These are phyloP conservation scores for Drosophila neonasuta DNA, from an alignment of 2,888 invertebrate genomes.

Conservation along the genomic window DNA sequence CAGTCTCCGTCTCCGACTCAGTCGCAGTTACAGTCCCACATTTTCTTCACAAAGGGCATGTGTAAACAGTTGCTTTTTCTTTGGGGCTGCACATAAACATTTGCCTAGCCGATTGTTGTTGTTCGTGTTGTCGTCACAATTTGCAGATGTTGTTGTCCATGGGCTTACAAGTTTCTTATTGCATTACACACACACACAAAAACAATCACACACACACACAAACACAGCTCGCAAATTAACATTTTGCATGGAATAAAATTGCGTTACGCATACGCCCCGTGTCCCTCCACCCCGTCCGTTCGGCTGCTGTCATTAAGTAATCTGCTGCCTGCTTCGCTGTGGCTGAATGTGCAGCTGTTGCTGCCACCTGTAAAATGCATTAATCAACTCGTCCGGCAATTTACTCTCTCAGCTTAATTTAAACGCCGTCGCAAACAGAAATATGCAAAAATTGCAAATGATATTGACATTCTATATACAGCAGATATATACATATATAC, in stretches of 20 bases:
- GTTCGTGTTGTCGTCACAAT: conserved; percentile 32
- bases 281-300: not conserved
- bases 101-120: conserved; percentile 37
- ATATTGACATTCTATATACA: conserved; percentile 24
- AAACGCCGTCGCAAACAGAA: conserved; percentile 6
- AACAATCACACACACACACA: not conserved
- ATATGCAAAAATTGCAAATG: conserved; percentile 23
- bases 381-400: conserved; percentile 69
- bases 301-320: conserved; percentile 63
- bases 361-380: conserved; percentile 64
- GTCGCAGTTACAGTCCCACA: not conserved
- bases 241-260: conserved; percentile 53
- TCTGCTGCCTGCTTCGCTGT: conserved; percentile 31
- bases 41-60: conserved; percentile 46
- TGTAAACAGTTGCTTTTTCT: conserved; percentile 43
- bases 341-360: conserved; percentile 6
- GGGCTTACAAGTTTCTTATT: conserved; percentile 70
- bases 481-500: conserved; percentile 5
- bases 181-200: conserved; percentile 44
- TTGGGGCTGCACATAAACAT: conserved; percentile 39
- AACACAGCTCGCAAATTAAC: conserved; percentile 50
- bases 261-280: conserved; percentile 64
- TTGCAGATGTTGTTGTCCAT: conserved; percentile 59
- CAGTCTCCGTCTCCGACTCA: conserved; percentile 27
- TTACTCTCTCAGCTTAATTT: conserved; percentile 45